Base-by-base conservation (phyloP, 2,797 vertebrate species). In the Rhadinocentrus ornatus region DNA sequence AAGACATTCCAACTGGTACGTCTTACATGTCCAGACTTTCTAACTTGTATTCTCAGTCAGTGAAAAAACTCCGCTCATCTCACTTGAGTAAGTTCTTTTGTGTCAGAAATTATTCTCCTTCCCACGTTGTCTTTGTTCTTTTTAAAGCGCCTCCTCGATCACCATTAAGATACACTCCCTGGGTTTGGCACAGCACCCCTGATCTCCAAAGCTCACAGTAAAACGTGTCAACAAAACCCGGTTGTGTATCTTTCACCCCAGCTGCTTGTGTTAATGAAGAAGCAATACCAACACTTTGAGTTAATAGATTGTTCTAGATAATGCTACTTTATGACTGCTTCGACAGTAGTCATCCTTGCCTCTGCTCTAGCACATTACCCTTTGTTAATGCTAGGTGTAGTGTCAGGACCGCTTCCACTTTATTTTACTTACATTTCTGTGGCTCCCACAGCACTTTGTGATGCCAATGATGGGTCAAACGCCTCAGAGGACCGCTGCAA, bases 21-120 rank as follows among this genome's bases (percentile, higher is more conserved):
- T 96, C 96, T 96, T 97, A 95, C 96, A 96, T 97, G 96, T 96
- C 94, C 77, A 92, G 95, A 94, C 91, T 98, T 92, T 96, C 96
- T 96, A 95, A 89, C 93, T 95, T 97, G 91, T 96, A 96, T 95
- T 94, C 93, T 94, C 93, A 96, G 88, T 97, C 96, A 95, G 88
- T 97, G 96, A 97, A 96, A 97, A 97, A 95, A 84, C 96, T 96
- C 75, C 93, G 87, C 88, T 92, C 95, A 81, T 96, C 96, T 93
- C 93, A 96, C 90, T 88, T 96, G 92, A 95, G 96, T 98, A 97
- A 99, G 97, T 98, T 88, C 87, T 85, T 80, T 91, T 89, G 89
- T 91, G 76, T 90, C 76, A 70, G 69, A 83, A 37, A 77, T 48
- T 41, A 62, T 70, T 27, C 68, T 27, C 56, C 48, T 22, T 26